Evolutionary conservation across 2,797 vertebrate genomes (phyloP).

Genomic region (Melanotaenia maccullochi): DNA sequence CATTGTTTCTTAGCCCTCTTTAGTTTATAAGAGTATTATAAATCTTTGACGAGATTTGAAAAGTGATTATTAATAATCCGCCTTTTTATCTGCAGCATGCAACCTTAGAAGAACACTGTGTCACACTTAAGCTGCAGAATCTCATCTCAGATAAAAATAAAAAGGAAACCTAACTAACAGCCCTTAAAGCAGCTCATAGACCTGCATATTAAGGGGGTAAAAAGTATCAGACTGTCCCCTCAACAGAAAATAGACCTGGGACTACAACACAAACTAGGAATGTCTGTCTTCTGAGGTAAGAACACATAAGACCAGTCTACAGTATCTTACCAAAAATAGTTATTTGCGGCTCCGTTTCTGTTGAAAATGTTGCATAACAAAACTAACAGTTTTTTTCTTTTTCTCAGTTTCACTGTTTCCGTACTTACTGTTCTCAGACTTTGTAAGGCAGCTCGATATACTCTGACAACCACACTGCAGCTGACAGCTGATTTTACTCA

Average conservation of each 20-base stretch:
- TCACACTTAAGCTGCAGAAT: neutral
- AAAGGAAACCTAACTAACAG: neutral
- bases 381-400: neutral
- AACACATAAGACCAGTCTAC: no score
- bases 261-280: neutral
- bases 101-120: neutral
- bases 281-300: no score
- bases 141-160: neutral
- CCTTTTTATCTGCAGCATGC: neutral
- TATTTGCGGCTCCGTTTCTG: no score
- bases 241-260: neutral
- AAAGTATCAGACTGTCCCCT: neutral
- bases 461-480: slow-evolving; percentile 25
- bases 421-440: slow-evolving; percentile 9
- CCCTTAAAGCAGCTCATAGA: neutral
- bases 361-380: slow-evolving; percentile 1
- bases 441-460: slow-evolving; percentile 22
- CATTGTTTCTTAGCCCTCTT: neutral
- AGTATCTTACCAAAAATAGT: no score
- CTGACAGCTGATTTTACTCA: neutral
- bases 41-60: neutral
- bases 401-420: neutral
- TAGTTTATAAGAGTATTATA: neutral
- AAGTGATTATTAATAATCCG: neutral
- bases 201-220: neutral